Conservation (phyloP, 2,113 vertebrate genomes). For the Aspidoscelis tigris region DNA sequence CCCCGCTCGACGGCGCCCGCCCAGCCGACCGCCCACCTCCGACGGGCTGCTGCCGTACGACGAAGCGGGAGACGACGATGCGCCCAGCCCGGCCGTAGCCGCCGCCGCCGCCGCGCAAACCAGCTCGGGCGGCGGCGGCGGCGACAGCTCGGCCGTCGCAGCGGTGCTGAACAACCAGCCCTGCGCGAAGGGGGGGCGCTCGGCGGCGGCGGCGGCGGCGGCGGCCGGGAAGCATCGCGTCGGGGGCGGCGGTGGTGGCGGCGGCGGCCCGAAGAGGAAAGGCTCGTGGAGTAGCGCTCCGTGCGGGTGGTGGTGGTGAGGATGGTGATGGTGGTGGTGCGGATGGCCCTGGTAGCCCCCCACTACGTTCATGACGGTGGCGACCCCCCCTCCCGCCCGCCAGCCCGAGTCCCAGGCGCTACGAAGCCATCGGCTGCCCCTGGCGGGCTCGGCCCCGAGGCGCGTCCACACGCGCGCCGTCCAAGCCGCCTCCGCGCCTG, state of each 20-base stretch:
- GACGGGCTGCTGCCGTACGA: slow-evolving; percentile 65
- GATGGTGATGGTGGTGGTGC: slow-evolving; percentile 67
- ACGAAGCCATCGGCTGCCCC: slow-evolving; percentile 45
- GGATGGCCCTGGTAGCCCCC: slow-evolving; percentile 86
- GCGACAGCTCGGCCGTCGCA: slow-evolving; percentile 82
- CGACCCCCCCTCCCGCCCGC: slow-evolving; percentile 53
- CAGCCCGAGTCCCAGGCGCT: slow-evolving; percentile 53
- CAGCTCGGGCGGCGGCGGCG: slow-evolving; percentile 72
- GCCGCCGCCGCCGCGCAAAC: background rate
- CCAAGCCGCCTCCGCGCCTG: background rate
- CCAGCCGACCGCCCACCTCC: slow-evolving; percentile 84
- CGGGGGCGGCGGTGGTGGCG: slow-evolving; percentile 48
- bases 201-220: slow-evolving; percentile 65
- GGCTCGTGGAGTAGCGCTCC: slow-evolving; percentile 87
- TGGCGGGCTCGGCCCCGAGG: slow-evolving; percentile 36
- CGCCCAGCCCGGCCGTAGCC: background rate
- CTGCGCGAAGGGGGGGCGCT: slow-evolving; percentile 83
- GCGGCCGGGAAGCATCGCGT: slow-evolving; percentile 82
- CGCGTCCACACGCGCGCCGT: slow-evolving; percentile 7
- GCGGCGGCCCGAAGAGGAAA: slow-evolving; percentile 81
- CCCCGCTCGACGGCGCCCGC: slow-evolving; percentile 77
- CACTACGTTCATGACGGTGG: slow-evolving; percentile 88
- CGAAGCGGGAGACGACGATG: background rate
- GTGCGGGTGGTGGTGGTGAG: slow-evolving; percentile 62
- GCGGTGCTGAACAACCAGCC: slow-evolving; percentile 90